Evolutionary conservation across 2,113 vertebrate species (phyloP), one percentile per base, ranked within the genome.

Genomic region (Diadophis punctatus): DNA sequence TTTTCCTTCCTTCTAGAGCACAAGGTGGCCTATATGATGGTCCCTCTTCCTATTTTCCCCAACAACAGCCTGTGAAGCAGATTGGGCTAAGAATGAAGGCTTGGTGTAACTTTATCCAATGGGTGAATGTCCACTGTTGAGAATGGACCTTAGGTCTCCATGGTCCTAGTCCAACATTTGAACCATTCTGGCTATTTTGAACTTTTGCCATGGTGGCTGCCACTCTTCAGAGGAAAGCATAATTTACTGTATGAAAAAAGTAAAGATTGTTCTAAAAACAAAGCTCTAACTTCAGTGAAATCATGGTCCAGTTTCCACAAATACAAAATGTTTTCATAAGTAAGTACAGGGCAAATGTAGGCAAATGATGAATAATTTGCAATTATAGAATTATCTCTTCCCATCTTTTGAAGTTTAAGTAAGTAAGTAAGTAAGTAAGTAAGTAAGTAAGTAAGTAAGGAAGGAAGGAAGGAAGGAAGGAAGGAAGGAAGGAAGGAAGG

Each of bases 221-320:
- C 6, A 34, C n/a, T 74, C 16, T 90, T 93, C 91, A 90, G 68
- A 92, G 27, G 39, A 14, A 93, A 95, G 56, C 43, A 91, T 86
- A 68, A 0, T 90, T 95, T 91, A 90, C 27, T 46, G 5, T 94
- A 56, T 49, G 22, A 16, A 53, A 80, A 90, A 87, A 86, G 7
- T 34, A 63, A n/a, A 63, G 60, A 14, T 63, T 63, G 60, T 63
- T 63, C 60, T n/a, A n/a, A 63, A 14, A 63, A 63, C 60, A 63
- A 27, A 63, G 11, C 27, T 63, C 11, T 63, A 74, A 51, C 20
- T 46, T 7, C 52, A 46, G 39, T 27, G 18, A 60, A 48, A 86
- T 60, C 27, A 48, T 22, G 9, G 86, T 63, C 60, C 60, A 30
- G 60, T 56, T 1, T 87, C 46, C 23, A 55, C 3, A 86, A 58